Base-by-base conservation (phyloP, 2,888 invertebrate species). In the Agrotis ipsilon region DNA sequence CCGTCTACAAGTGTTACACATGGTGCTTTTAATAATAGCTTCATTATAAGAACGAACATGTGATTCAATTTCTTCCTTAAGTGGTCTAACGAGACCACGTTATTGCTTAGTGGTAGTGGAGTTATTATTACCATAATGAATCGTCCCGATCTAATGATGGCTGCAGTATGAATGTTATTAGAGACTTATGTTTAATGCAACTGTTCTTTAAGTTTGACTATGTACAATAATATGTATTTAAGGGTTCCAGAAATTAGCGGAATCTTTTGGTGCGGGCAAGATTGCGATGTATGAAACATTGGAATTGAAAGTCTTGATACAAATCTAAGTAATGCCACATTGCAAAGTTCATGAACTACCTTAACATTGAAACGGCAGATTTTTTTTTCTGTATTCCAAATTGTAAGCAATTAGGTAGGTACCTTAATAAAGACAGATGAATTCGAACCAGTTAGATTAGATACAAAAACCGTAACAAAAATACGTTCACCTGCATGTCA, bases 401-500 rank as follows among this genome's bases (percentile, higher is more conserved):
- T 16, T 45, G 4, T 18, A 48, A 59, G 39, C 46, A 24, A 27
- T 49, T 45, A 32, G 4, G 39, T 48, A 39, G 1, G 39, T 39
- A 39, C 39, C 39, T 39, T 11, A 32, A 39, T 55, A 14, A 3
- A 45, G 46, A 54, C 19, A 43, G 21, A 57, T 16, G 62, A 48
- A 68, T 54, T 49, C 59, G n/a, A 64, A 66, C 67, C 61, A 63
- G 18, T 7, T 7, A 24, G 66, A 68, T 57, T 54, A 51, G 59
- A 57, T 27, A 59, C 46, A 70, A 58, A 77, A 59, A 63, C 51
- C 9, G 48, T 69, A 54, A 14, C 57, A 39, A 58, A 62, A 59
- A 67, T 65, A 66, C 70, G 75, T 71, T 72, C 84, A 84, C 84
- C 78, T 85, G 86, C 76, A 79, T 62, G 64, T 67, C 59, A 59